A percentile compares a stretch with the other conserved stretches of the same genome.
Evolutionary conservation across 2,888 invertebrate species (phyloP).

Genomic region (Tinea pellionella): DNA sequence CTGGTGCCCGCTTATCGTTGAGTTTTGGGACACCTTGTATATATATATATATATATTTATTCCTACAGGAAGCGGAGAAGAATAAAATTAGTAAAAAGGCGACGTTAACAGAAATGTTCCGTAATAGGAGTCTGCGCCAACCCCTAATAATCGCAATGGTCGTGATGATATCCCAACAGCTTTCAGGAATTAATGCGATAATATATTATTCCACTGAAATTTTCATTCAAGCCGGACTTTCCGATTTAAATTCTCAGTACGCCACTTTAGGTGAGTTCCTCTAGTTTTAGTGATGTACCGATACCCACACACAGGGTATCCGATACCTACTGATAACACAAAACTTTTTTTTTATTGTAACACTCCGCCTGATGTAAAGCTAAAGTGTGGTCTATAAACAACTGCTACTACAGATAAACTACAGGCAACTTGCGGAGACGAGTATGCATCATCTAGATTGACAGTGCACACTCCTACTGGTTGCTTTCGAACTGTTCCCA

Average conservation of each 20-base stretch:
- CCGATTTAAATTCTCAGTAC: slow-evolving; percentile 72
- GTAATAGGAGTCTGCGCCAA: slow-evolving; percentile 77
- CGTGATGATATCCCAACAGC: slow-evolving; percentile 89
- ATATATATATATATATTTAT: background rate
- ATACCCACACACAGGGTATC: too few species aligned
- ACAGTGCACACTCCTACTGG: too few species aligned
- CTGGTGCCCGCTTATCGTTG: too few species aligned
- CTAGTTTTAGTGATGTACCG: too few species aligned
- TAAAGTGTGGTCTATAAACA: too few species aligned
- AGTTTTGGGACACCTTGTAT: slow-evolving; percentile 74
- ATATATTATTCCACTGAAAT: slow-evolving; percentile 88
- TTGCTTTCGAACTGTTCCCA: too few species aligned
- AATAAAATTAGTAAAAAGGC: slow-evolving; percentile 71
- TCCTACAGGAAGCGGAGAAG: slow-evolving; percentile 52
- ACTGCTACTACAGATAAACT: too few species aligned
- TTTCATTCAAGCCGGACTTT: slow-evolving; percentile 77
- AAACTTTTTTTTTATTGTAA: too few species aligned
- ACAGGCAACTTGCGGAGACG: too few species aligned
- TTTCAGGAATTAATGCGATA: slow-evolving; percentile 90
- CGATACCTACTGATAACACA: too few species aligned
- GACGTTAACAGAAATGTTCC: slow-evolving; percentile 76
- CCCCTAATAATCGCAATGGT: slow-evolving; percentile 84
- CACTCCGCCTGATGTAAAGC: too few species aligned
- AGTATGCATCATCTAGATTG: too few species aligned
- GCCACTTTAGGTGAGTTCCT: slow-evolving; percentile 74